Percentiles rank a stretch among this genome's conserved stretches.
Conservation (phyloP, 2,888 invertebrate species). For the Zaprionus bogoriensis region DNA sequence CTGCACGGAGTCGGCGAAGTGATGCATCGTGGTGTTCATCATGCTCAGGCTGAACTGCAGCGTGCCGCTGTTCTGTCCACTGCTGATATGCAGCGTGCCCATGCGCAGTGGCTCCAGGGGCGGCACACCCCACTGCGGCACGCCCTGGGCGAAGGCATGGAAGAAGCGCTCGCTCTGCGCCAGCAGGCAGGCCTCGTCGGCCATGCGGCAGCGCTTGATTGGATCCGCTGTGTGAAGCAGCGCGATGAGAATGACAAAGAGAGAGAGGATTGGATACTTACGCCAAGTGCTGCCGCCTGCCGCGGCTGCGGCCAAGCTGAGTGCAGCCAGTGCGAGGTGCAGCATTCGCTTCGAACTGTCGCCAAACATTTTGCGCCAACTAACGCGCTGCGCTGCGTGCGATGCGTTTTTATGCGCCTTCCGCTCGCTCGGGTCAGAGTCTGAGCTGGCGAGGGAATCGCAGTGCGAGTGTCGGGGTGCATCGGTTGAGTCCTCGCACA, state of each 20-base stretch:
- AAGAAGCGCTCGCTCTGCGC: constrained; percentile 44
- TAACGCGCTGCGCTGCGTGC: constrained; percentile 17
- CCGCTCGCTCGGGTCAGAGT: neutral
- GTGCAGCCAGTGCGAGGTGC: neutral
- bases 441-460: neutral
- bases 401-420: constrained; percentile 23
- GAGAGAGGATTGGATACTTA: no score
- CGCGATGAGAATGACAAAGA: neutral
- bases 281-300: neutral
- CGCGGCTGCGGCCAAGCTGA: neutral
- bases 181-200: constrained; percentile 56
- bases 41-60: constrained; percentile 59
- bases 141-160: constrained; percentile 35
- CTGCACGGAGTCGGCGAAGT: constrained; percentile 27
- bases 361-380: constrained; percentile 13
- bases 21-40: constrained; percentile 48
- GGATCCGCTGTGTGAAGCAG: constrained; percentile 53
- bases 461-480: neutral
- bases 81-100: constrained; percentile 47
- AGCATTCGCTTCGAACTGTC: neutral
- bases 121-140: constrained; percentile 41
- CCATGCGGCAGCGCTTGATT: constrained; percentile 52
- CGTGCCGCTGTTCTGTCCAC: constrained; percentile 40
- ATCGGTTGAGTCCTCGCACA: no score
- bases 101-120: constrained; percentile 48